Conservation (phyloP, 2,797 vertebrate genomes). For the Perodicticus potto region DNA sequence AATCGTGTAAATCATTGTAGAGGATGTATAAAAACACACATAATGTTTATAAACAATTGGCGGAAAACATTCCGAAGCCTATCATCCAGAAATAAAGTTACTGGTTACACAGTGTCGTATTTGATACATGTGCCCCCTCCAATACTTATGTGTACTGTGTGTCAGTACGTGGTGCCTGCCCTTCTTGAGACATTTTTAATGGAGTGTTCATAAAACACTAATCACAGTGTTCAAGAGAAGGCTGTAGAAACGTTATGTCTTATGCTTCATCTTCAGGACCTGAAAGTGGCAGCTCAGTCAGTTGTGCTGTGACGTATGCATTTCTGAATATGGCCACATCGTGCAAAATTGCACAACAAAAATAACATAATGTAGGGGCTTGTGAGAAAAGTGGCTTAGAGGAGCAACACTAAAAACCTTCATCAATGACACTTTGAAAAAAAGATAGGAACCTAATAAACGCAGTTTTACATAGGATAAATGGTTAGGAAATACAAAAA, state of each 20-base stretch:
- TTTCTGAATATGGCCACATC: neutral
- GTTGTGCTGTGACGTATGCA: neutral
- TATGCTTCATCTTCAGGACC: neutral
- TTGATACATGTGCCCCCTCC: neutral
- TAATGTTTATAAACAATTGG: slow-evolving; percentile 1
- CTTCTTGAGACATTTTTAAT: neutral
- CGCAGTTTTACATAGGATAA: neutral
- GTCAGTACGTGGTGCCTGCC: neutral
- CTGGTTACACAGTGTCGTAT: neutral
- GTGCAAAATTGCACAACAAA: neutral
- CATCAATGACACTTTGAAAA: neutral
- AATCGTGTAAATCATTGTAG: slow-evolving; percentile 22
- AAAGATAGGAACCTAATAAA: neutral
- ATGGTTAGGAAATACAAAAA: neutral
- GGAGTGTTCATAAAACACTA: neutral
- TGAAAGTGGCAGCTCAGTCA: neutral
- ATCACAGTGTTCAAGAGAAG: neutral
- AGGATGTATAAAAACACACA: neutral
- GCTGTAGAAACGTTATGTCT: neutral
- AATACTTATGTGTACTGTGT: neutral
- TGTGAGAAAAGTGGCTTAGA: slow-evolving; percentile 30
- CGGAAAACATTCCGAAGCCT: neutral
- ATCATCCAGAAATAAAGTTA: slow-evolving; percentile 13
- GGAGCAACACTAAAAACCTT: neutral
- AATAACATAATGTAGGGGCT: neutral